Evolutionary conservation across 2,888 invertebrate species (phyloP).

Genomic region (Habroteleia sp.): DNA sequence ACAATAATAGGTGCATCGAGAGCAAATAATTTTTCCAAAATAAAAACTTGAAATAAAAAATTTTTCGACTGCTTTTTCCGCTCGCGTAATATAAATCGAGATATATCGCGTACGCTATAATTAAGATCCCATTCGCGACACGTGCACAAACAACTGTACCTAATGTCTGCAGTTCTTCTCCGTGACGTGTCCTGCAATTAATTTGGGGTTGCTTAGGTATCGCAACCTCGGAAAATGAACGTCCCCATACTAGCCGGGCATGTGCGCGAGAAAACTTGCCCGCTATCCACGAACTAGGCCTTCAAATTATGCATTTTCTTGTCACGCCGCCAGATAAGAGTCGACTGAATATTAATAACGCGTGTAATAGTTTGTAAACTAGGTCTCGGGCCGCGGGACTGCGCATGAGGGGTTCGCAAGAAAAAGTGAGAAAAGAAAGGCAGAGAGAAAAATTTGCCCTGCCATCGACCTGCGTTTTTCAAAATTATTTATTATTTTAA

Average conservation of each 20-base stretch:
- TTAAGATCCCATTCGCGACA: conserved; percentile 62
- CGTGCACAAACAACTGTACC: conserved; percentile 55
- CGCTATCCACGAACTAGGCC: conserved; percentile 61
- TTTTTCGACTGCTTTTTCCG: conserved; percentile 24
- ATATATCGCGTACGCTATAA: conserved; percentile 45
- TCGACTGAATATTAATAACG: conserved; percentile 79
- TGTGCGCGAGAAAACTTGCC: conserved; percentile 39
- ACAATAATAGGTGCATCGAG: conserved; percentile 15
- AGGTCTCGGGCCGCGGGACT: conserved; percentile 70
- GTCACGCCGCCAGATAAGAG: conserved; percentile 77
- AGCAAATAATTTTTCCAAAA: conserved; percentile 5
- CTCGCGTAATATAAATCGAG: conserved; percentile 27
- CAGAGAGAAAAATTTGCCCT: conserved; percentile 1
- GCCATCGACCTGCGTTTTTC: conserved; percentile 16
- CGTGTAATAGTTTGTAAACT: conserved; percentile 79
- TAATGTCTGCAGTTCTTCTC: conserved; percentile 60
- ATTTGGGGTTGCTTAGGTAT: conserved; percentile 72
- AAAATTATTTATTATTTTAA: conserved; percentile 39
- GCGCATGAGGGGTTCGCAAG: conserved; percentile 10
- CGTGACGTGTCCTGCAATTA: conserved; percentile 70
- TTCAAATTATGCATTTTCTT: conserved; percentile 80
- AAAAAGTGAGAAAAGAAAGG: background rate
- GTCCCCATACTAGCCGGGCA: conserved; percentile 45
- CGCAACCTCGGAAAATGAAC: conserved; percentile 59
- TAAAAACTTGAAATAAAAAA: conserved; percentile 32